Conservation (phyloP, 2,888 invertebrate genomes). For the Philonicus albiceps region DNA sequence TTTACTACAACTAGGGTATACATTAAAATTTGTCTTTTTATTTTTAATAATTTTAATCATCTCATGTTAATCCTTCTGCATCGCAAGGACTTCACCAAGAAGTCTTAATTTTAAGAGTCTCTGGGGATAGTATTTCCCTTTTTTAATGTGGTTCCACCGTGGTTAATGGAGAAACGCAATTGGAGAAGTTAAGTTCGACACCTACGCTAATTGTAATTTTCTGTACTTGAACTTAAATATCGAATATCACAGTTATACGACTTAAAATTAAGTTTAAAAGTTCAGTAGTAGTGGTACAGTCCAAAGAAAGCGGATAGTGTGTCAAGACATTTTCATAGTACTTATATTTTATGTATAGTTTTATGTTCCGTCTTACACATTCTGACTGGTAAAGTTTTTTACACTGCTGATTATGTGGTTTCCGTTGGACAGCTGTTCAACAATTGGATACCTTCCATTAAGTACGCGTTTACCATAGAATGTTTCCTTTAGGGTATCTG, state of each 20-base stretch:
- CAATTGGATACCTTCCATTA: slow-evolving; percentile 10
- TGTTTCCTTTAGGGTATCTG: background rate
- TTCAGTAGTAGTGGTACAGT: background rate
- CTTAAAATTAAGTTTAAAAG: slow-evolving; percentile 26
- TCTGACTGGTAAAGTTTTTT: background rate
- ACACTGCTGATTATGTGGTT: slow-evolving; percentile 12
- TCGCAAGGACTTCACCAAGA: background rate
- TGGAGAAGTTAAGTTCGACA: background rate
- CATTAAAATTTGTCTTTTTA: background rate
- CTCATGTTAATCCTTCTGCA: background rate
- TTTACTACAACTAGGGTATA: background rate
- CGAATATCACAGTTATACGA: slow-evolving; percentile 47
- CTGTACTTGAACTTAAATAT: slow-evolving; percentile 46
- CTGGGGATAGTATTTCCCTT: background rate
- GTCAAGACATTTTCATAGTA: background rate
- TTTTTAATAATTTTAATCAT: background rate
- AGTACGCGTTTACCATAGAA: background rate
- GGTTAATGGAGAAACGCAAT: background rate
- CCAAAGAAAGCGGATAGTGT: background rate
- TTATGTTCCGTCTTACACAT: background rate
- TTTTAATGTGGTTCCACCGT: background rate
- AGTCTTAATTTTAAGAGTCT: background rate
- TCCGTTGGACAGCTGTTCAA: slow-evolving; percentile 32
- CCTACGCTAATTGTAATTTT: slow-evolving; percentile 8
- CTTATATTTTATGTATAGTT: background rate